A percentile compares a stretch with the other conserved stretches of the same genome.
Conservation (phyloP, 2,113 vertebrate species). For the Amblyopsis rosae region DNA sequence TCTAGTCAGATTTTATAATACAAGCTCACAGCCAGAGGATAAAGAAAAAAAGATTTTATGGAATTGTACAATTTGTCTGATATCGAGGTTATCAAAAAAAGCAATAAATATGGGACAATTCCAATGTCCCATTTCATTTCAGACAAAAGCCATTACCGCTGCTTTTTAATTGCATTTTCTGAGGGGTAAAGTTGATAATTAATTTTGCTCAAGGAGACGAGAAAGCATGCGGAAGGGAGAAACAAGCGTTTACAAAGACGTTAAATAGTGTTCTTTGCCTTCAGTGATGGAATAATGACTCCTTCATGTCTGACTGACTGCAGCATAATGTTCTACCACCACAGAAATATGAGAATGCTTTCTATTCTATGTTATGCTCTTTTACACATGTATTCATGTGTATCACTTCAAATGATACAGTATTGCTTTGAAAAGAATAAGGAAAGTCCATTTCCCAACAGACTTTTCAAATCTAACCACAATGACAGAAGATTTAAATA, state of each 20-base stretch:
- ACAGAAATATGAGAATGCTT: too few relatives aligned
- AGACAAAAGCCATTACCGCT: slow-evolving; percentile 66
- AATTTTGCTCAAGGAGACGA: slow-evolving; percentile 70
- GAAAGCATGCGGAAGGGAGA: slow-evolving; percentile 34
- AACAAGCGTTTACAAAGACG: slow-evolving; percentile 50
- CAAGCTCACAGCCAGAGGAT: slow-evolving; percentile 40
- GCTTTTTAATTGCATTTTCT: slow-evolving; percentile 76
- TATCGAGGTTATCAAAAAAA: slow-evolving; percentile 46
- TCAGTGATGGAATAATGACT: slow-evolving; percentile 55
- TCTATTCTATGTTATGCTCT: too few relatives aligned
- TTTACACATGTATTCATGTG: too few relatives aligned
- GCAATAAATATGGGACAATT: slow-evolving; percentile 54
- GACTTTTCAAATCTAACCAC: neutral
- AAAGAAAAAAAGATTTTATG: slow-evolving; percentile 30
- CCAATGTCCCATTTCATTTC: slow-evolving; percentile 57
- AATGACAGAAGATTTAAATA: neutral
- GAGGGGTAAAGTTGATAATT: slow-evolving; percentile 77
- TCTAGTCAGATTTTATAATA: slow-evolving; percentile 34
- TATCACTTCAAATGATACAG: neutral
- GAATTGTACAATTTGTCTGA: slow-evolving; percentile 57
- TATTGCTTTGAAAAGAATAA: neutral
- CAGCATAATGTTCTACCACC: slow-evolving; percentile 11
- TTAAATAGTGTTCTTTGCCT: slow-evolving; percentile 57
- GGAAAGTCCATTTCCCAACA: neutral
- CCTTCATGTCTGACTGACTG: slow-evolving; percentile 22